Conservation (phyloP, 2,797 vertebrate species). For the Characodon lateralis region DNA sequence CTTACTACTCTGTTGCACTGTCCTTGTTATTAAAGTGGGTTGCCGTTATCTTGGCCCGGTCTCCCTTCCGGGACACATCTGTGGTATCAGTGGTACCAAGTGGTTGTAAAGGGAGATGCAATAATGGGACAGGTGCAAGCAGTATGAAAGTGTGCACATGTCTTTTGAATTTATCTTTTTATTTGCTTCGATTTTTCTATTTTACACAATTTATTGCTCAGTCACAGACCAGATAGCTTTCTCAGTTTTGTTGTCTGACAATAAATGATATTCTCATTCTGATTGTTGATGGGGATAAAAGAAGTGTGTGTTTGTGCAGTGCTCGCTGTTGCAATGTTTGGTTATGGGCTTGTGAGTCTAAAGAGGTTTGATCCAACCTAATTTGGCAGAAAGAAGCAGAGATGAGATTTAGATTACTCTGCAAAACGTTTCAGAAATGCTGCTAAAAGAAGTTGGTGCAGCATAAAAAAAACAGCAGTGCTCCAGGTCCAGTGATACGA, state of each 20-base stretch:
- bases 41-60: background rate
- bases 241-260: too few relatives aligned
- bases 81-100: background rate
- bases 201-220: too few relatives aligned
- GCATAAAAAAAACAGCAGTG: background rate
- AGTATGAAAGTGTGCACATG: too few relatives aligned
- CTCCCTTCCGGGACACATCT: background rate
- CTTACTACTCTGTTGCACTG: background rate
- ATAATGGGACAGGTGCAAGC: too few relatives aligned
- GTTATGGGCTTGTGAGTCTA: background rate
- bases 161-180: too few relatives aligned
- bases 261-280: too few relatives aligned
- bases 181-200: too few relatives aligned
- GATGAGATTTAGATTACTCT: slow-evolving; percentile 1
- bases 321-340: background rate
- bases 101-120: background rate
- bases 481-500: slow-evolving; percentile 4
- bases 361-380: background rate
- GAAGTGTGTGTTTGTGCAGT: background rate
- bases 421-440: slow-evolving; percentile 6
- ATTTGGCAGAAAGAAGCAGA: slow-evolving; percentile 3
- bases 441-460: background rate
- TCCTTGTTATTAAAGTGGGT: background rate
- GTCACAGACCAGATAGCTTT: too few relatives aligned
- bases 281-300: background rate